A percentile compares a stretch with the other conserved stretches of the same genome.
These are phyloP conservation scores for Periophthalmodon schlosseri DNA, from an alignment of 2,113 vertebrate genomes.

Conservation along the genomic window DNA sequence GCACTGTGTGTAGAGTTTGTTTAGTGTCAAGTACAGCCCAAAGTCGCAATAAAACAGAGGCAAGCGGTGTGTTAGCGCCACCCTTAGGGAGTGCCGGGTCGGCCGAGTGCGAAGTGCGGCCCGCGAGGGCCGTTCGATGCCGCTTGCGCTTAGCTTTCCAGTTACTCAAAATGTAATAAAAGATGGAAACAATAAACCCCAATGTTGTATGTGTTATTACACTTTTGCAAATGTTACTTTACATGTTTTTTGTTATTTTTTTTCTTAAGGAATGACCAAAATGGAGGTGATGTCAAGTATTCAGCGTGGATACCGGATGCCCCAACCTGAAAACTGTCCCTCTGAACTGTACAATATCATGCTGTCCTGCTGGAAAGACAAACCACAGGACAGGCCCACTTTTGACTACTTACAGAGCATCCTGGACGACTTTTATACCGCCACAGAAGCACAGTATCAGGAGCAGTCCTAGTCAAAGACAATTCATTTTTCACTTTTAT, in stretches of 20 bases:
- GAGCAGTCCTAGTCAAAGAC: conserved; percentile 75
- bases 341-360: conserved; percentile 85
- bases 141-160: neutral
- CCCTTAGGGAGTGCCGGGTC: no score
- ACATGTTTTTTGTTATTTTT: neutral
- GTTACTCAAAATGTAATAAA: neutral
- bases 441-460: conserved; percentile 93
- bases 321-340: conserved; percentile 80
- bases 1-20: no score
- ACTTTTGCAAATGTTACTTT: neutral
- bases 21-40: no score
- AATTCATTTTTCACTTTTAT: neutral
- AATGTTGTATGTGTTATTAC: no score
- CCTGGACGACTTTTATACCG: conserved; percentile 91
- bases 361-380: conserved; percentile 86
- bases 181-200: neutral
- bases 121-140: no score
- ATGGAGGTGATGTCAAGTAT: conserved; percentile 75
- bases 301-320: conserved; percentile 89
- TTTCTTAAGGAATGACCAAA: conserved; percentile 74
- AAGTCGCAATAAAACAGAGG: no score
- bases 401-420: conserved; percentile 92
- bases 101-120: no score
- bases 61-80: no score
- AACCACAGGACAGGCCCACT: conserved; percentile 88